These are phyloP conservation scores for Balanococcus diminutus DNA, from an alignment of 2,888 invertebrate genomes.

Conservation along the genomic window DNA sequence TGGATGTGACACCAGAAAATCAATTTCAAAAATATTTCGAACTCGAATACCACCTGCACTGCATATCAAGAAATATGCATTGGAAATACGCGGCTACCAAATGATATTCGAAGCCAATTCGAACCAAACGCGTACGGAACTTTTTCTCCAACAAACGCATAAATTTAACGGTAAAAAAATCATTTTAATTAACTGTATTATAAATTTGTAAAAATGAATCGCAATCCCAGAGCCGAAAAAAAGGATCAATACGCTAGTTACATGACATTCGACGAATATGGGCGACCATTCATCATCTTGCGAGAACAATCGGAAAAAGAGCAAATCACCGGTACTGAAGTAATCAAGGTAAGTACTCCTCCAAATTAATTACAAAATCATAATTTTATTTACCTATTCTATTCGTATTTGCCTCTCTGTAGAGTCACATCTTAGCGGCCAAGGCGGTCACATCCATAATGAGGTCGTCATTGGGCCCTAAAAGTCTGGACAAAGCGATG, in stretches of 20 bases:
- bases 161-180: too few species aligned
- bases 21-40: too few species aligned
- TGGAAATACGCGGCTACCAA: too few species aligned
- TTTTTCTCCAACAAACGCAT: too few species aligned
- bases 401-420: slow-evolving; percentile 60
- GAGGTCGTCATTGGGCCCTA: slow-evolving; percentile 93
- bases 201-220: background rate
- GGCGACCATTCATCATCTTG: slow-evolving; percentile 95
- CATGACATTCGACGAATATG: slow-evolving; percentile 97
- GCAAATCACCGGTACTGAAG: slow-evolving; percentile 92
- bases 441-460: slow-evolving; percentile 88
- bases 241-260: slow-evolving; percentile 67
- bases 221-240: background rate
- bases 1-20: too few species aligned
- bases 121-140: too few species aligned
- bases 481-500: slow-evolving; percentile 97
- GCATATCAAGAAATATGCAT: too few species aligned
- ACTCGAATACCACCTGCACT: too few species aligned
- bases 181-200: too few species aligned
- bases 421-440: slow-evolving; percentile 97
- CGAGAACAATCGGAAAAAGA: slow-evolving; percentile 94
- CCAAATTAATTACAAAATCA: background rate
- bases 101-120: too few species aligned
- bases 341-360: slow-evolving; percentile 80
- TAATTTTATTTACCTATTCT: background rate